These are phyloP conservation scores for Prorops nasuta DNA, from an alignment of 1,140 invertebrate genomes.

Conservation along the genomic window DNA sequence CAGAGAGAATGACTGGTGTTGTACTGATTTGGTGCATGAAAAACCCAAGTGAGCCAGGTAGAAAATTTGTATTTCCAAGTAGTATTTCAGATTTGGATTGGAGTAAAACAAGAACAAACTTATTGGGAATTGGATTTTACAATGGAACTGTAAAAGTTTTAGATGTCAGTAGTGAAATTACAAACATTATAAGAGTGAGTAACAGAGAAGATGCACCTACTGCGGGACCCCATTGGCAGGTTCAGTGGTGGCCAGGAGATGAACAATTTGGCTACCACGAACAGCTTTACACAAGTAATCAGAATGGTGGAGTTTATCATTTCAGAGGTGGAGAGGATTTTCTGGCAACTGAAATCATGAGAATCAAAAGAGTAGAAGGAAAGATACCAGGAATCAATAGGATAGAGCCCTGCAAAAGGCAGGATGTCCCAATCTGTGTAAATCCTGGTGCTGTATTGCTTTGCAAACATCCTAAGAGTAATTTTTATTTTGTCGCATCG, in stretches of 20 bases:
- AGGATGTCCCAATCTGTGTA: slow-evolving; percentile 57
- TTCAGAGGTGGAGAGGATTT: slow-evolving; percentile 53
- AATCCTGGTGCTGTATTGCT: slow-evolving; percentile 64
- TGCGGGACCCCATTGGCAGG: slow-evolving; percentile 69
- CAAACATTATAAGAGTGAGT: slow-evolving; percentile 58
- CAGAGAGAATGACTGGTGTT: slow-evolving; percentile 59
- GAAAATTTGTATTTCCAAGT: slow-evolving; percentile 65
- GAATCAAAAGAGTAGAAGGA: slow-evolving; percentile 63
- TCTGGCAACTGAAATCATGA: slow-evolving; percentile 62
- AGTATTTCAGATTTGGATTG: slow-evolving; percentile 75
- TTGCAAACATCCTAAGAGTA: slow-evolving; percentile 65
- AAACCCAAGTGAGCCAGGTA: slow-evolving; percentile 81
- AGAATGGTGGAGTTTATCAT: slow-evolving; percentile 41
- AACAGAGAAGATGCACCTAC: slow-evolving; percentile 57
- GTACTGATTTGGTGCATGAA: slow-evolving; percentile 82
- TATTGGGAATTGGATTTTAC: slow-evolving; percentile 76
- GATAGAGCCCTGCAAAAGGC: slow-evolving; percentile 5
- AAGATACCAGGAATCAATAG: slow-evolving; percentile 60
- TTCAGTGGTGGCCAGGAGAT: slow-evolving; percentile 44
- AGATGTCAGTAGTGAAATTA: slow-evolving; percentile 62
- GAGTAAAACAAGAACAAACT: slow-evolving; percentile 67
- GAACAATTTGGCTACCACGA: slow-evolving; percentile 33
- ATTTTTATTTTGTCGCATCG: slow-evolving; percentile 77
- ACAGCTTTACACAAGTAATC: slow-evolving; percentile 40
- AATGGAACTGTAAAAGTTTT: slow-evolving; percentile 75